Evolutionary conservation across 2,888 invertebrate species (phyloP).

Genomic region (Amphiduros pacificus): DNA sequence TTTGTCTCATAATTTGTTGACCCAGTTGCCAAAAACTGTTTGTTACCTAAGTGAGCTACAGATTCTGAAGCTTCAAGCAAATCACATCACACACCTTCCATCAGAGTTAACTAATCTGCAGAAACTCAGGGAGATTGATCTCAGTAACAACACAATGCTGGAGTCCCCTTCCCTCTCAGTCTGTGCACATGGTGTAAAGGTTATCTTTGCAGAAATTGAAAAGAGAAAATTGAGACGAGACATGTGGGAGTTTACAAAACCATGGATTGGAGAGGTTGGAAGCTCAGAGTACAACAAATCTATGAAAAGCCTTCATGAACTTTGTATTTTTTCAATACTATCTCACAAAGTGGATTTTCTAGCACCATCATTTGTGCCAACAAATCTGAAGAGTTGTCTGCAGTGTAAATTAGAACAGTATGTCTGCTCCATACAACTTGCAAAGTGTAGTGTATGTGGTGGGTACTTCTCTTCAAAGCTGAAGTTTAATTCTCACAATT

Average conservation of each 20-base stretch:
- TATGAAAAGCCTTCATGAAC: neutral
- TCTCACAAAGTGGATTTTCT: constrained; percentile 5
- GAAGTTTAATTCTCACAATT: constrained; percentile 7
- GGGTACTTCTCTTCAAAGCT: constrained; percentile 8
- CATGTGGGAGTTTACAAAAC: constrained; percentile 5
- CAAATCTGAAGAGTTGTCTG: constrained; percentile 2
- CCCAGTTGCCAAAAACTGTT: neutral
- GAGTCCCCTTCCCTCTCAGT: neutral
- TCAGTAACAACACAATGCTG: constrained; percentile 1
- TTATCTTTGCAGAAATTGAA: neutral
- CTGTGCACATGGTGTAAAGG: neutral
- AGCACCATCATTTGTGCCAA: neutral
- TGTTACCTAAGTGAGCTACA: neutral
- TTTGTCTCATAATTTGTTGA: constrained; percentile 10
- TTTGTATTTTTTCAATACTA: neutral
- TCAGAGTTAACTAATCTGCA: neutral
- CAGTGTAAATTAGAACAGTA: neutral
- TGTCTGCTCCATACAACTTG: neutral
- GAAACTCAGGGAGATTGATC: neutral
- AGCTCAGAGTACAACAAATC: neutral
- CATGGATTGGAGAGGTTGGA: constrained; percentile 3
- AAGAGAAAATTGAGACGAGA: neutral
- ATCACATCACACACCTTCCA: constrained; percentile 2
- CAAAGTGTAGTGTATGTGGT: constrained; percentile 13
- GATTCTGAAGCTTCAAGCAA: constrained; percentile 5